Conservation (phyloP, 2,888 invertebrate species). For the Coelogynopora nodosa region DNA sequence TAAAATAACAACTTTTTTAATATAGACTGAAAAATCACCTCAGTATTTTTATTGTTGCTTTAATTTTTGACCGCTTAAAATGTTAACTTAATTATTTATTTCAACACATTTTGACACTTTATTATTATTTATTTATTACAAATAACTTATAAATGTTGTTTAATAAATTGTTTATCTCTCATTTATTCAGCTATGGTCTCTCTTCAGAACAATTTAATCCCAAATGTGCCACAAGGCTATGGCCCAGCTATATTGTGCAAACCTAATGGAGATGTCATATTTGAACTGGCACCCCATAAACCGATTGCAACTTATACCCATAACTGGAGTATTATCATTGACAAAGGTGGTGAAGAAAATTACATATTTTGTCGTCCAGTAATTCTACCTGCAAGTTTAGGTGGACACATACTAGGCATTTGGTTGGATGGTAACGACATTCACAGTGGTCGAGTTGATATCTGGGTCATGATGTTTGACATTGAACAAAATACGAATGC, state of each 20-base stretch:
- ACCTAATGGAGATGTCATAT: background rate
- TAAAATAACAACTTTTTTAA: too few relatives aligned
- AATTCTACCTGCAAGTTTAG: background rate
- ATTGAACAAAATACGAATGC: background rate
- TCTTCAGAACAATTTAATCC: background rate
- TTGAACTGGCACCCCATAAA: background rate
- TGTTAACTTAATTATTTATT: too few relatives aligned
- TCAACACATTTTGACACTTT: too few relatives aligned
- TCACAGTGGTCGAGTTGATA: background rate
- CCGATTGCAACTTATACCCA: background rate
- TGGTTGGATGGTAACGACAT: background rate
- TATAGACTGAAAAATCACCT: too few relatives aligned
- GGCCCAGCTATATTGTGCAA: background rate
- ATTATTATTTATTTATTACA: too few relatives aligned
- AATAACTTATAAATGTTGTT: too few relatives aligned
- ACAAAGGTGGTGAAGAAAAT: background rate
- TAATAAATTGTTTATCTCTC: too few relatives aligned
- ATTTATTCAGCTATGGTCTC: too few relatives aligned
- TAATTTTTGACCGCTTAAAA: too few relatives aligned
- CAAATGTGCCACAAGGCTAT: background rate
- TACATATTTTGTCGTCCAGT: background rate
- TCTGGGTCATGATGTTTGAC: constrained; percentile 4
- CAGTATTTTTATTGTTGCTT: too few relatives aligned
- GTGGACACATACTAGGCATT: background rate
- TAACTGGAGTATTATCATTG: background rate